phyloP scores from a whole-genome alignment of 2,888 invertebrate species.

The Allolobophora icterica region DNA sequence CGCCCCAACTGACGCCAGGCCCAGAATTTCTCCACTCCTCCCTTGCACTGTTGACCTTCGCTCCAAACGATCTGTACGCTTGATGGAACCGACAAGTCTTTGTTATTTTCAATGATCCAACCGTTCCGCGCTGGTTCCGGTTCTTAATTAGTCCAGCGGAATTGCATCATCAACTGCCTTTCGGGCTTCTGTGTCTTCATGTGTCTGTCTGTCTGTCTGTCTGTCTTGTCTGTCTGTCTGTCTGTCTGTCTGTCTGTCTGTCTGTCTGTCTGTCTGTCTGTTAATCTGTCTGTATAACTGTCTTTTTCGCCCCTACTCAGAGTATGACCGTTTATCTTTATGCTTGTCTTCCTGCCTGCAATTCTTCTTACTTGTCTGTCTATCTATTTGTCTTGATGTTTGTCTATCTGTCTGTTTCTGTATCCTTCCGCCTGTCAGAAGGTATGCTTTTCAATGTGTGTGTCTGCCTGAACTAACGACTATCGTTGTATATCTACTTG shows the following conservation, averaged over 20 bases:
- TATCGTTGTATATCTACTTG: background rate
- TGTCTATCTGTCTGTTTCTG: too few relatives aligned
- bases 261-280: background rate
- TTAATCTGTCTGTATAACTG: too few relatives aligned
- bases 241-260: too few relatives aligned
- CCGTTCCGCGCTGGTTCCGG: background rate
- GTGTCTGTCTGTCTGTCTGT: too few relatives aligned
- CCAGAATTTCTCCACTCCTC: background rate
- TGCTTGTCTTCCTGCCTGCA: too few relatives aligned
- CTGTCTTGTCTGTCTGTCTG: too few relatives aligned
- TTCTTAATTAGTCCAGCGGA: background rate
- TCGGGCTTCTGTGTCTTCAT: background rate
- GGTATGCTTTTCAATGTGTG: background rate
- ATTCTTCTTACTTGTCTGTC: too few relatives aligned
- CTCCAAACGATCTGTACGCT: background rate
- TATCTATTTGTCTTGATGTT: too few relatives aligned
- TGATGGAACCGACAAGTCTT: background rate
- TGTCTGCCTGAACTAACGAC: background rate
- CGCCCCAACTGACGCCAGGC: background rate
- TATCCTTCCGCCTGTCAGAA: too few relatives aligned
- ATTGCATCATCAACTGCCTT: background rate
- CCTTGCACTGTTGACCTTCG: background rate
- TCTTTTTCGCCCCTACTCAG: too few relatives aligned
- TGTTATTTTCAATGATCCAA: background rate
- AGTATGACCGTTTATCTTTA: too few relatives aligned